phyloP scores from a whole-genome alignment of 2,888 invertebrate genomes.

The Palloptera scutellata region DNA sequence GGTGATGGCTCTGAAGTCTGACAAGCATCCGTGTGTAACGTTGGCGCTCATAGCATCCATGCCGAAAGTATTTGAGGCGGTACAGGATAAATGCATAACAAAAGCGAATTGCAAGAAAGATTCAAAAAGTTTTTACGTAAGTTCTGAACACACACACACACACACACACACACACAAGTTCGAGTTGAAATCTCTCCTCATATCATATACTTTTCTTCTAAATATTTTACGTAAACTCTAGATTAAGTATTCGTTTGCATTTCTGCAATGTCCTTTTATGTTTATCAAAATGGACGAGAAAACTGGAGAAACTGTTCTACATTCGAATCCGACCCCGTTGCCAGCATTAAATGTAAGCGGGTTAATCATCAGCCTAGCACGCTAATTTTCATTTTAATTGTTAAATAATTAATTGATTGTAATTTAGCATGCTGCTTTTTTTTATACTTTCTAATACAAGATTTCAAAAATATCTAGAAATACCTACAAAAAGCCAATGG shows the following conservation, averaged over 20 bases:
- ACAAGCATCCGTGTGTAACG: slow-evolving; percentile 82
- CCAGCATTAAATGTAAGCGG: slow-evolving; percentile 79
- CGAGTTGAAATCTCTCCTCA: background rate
- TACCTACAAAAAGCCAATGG: no score
- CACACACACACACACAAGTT: background rate
- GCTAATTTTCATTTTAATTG: no score
- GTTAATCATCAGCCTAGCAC: background rate
- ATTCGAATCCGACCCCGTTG: slow-evolving; percentile 70
- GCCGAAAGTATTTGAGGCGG: slow-evolving; percentile 82
- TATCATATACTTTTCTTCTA: background rate
- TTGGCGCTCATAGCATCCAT: slow-evolving; percentile 81
- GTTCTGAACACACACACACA: slow-evolving; percentile 51
- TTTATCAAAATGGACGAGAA: slow-evolving; percentile 71
- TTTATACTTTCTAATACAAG: no score
- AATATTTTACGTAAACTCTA: slow-evolving; percentile 56
- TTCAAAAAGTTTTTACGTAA: slow-evolving; percentile 83
- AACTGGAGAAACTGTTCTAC: slow-evolving; percentile 68
- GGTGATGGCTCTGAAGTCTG: slow-evolving; percentile 77
- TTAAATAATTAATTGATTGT: no score
- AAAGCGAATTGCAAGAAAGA: slow-evolving; percentile 86
- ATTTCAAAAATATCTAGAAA: no score
- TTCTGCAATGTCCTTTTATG: slow-evolving; percentile 73
- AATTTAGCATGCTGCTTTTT: no score
- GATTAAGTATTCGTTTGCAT: slow-evolving; percentile 81
- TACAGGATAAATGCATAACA: slow-evolving; percentile 82